Conservation (phyloP, 64 coral and sea anemone genomes). For the Montipora cactus region DNA sequence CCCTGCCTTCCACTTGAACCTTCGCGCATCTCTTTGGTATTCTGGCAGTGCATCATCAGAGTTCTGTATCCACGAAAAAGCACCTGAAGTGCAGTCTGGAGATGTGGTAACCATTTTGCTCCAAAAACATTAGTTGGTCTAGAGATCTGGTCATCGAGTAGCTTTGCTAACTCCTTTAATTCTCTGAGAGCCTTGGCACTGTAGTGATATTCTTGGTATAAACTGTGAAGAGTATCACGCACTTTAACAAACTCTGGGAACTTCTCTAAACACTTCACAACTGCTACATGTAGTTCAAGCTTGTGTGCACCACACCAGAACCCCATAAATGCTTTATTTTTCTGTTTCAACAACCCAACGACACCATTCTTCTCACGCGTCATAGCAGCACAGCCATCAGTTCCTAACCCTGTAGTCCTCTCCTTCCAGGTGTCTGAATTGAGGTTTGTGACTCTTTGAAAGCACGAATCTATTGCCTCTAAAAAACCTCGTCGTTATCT, state of each 20-base stretch:
- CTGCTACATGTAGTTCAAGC: constrained; percentile 41
- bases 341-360: constrained; percentile 23
- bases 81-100: constrained; percentile 18
- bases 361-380: constrained; percentile 47
- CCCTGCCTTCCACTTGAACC: not conserved
- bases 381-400: constrained; percentile 58
- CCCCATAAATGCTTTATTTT: constrained; percentile 18
- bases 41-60: constrained; percentile 18
- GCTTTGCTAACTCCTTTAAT: constrained; percentile 56
- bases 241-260: constrained; percentile 46
- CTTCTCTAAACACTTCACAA: constrained; percentile 27
- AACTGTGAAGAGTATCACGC: constrained; percentile 11
- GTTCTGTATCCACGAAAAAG: constrained; percentile 7
- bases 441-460: not conserved
- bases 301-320: constrained; percentile 64
- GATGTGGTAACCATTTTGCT: constrained; percentile 61
- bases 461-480: constrained; percentile 14
- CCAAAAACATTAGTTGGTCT: constrained; percentile 61
- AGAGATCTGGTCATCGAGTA: constrained; percentile 25
- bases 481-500: not conserved
- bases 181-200: constrained; percentile 63
- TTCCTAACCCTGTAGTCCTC: constrained; percentile 25
- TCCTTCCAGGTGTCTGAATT: constrained; percentile 24
- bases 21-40: not conserved
- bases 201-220: constrained; percentile 64